phyloP scores from a whole-genome alignment of 2,888 invertebrate species.

The Dasypogon diadema region DNA sequence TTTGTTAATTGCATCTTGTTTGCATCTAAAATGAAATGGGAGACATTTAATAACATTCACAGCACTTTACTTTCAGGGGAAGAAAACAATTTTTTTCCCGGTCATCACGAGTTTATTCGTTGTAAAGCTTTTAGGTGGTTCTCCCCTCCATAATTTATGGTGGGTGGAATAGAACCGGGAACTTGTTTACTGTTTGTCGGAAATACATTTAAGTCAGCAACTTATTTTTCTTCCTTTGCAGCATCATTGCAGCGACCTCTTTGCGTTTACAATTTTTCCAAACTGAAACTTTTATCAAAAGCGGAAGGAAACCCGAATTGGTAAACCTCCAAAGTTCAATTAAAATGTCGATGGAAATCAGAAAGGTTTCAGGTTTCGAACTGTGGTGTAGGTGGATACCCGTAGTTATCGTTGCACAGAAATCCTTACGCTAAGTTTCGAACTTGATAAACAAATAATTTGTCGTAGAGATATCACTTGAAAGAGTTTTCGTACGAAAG shows the following conservation, averaged over 20 bases:
- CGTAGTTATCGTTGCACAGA: not conserved
- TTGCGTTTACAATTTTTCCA: not conserved
- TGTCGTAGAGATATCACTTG: not conserved
- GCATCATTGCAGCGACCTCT: not conserved
- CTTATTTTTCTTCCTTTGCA: not conserved
- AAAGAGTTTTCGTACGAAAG: too few species aligned
- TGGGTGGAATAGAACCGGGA: slow-evolving; percentile 11
- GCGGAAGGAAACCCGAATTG: not conserved
- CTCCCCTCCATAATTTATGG: slow-evolving; percentile 1
- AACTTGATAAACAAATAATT: not conserved
- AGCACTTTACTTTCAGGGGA: not conserved
- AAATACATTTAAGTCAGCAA: slow-evolving; percentile 15
- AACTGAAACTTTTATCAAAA: not conserved
- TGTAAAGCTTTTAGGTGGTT: not conserved
- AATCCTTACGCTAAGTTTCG: not conserved
- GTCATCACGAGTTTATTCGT: not conserved
- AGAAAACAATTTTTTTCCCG: not conserved
- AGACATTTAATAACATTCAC: not conserved
- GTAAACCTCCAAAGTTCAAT: not conserved
- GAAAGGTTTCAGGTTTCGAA: not conserved
- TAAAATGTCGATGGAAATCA: not conserved
- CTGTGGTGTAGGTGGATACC: not conserved
- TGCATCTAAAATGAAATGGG: not conserved
- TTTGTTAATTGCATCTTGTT: not conserved
- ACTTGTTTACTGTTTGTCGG: slow-evolving; percentile 28